Base-by-base conservation (phyloP, 1,140 invertebrate genomes). In the Neotoxoptera formosana region DNA sequence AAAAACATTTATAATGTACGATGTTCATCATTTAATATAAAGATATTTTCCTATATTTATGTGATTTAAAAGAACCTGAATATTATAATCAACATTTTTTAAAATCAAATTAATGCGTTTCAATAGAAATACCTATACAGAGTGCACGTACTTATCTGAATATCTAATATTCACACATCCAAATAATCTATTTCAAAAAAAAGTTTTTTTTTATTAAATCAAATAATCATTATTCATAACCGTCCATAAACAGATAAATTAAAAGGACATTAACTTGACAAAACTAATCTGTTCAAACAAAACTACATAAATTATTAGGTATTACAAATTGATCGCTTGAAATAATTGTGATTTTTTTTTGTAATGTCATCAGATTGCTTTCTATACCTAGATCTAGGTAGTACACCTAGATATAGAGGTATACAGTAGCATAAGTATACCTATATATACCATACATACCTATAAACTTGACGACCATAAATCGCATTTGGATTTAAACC, bases 401-500 rank as follows among this genome's bases (percentile, higher is more conserved):
- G 51, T 34, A 41, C 48, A 41, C 48, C 60, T 67, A 67, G 60
- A n/a, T n/a, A 67, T n/a, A n/a, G n/a, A n/a, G n/a, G n/a, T n/a
- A n/a, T 41, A 41, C 41, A 41, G 60, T 17, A 76, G n/a, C n/a
- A 53, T 76, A 76, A n/a, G 30, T 1, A 76, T 76, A 76, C 60
- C 14, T 67, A n/a, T 1, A 48, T n/a, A 11, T 67, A n/a, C n/a
- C 60, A 76, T 76, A 20, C 17, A 76, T 67, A 53, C 2, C 14
- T 41, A 41, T 76, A 36, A 60, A 11, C 17, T 60, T 34, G 30
- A 47, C 56, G 34, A 91, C 90, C 90, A 91, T 91, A 91, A 67
- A 91, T 47, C 41, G 90, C 90, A 91, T 48, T 48, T n/a, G 47
- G 23, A 76, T 92, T 92, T 25, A 92, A 92, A 92, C 91, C 91